Evolutionary conservation across 1,140 invertebrate species (phyloP), one percentile per base, ranked within the genome.

Genomic region (Manduca sexta): DNA sequence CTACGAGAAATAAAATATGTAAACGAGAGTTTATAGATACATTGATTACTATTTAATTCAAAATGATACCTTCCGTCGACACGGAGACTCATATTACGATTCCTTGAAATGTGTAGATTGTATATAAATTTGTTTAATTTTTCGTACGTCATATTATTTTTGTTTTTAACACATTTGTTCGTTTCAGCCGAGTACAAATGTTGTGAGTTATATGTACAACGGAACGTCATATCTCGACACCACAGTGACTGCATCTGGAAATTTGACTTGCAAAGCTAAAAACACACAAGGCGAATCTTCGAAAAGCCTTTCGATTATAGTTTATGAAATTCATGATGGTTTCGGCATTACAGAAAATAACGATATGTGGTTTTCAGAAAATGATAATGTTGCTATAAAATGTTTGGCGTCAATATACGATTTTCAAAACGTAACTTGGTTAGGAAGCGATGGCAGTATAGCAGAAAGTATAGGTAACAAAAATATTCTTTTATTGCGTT

Each of bases 371-470:
- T 83, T 64, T 45, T 52, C 67, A 4, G 69, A 84, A 57, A 60
- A 60, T 8, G 43, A 76, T 12, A 52, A 53, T n/a, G 62, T 76
- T 3, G 45, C 42, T 2, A 30, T 73, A n/a, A 64, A 58, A 26
- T 85, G 79, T 47, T 51, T 68, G 16, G 81, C 74, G 35, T 83
- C 81, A 0, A 63, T 56, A 45, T 74, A 80, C 38, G 54, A 74
- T 10, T 83, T 60, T 49, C 7, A 29, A 4, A 69, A 69, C 45
- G 60, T 80, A 2, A 74, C 61, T 21, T 84, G 81, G 81, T 13
- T 55, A 11, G 56, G 52, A 16, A 26, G 12, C n/a, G 50, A 65
- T 29, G 56, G 45, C 12, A 42, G 55, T 11, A 47, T 53, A 6
- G 29, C 64, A 11, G 29, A 30, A 16, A 53, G 59, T 38, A 53